Conservation (phyloP, 2,113 vertebrate genomes). For the Lota lota region DNA sequence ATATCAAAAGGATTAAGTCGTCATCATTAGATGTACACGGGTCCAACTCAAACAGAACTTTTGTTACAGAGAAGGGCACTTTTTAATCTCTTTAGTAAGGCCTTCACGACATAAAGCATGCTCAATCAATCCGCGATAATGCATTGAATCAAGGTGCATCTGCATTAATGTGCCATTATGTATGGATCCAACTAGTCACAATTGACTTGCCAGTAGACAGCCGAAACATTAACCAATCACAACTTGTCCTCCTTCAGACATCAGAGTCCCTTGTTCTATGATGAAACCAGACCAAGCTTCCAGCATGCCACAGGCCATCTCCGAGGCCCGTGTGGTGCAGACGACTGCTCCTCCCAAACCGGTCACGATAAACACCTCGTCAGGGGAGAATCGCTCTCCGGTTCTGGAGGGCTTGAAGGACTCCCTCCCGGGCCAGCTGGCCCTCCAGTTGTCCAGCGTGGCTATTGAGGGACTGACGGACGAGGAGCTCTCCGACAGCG, state of each 20-base stretch:
- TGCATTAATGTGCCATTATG: too few relatives aligned
- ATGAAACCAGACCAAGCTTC: slow-evolving; percentile 73
- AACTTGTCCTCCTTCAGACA: slow-evolving; percentile 43
- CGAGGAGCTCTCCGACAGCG: slow-evolving; percentile 90
- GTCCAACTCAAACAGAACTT: too few relatives aligned
- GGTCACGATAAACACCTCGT: slow-evolving; percentile 31
- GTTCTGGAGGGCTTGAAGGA: slow-evolving; percentile 64
- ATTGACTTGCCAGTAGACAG: too few relatives aligned
- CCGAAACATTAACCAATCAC: too few relatives aligned
- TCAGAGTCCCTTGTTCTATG: slow-evolving; percentile 39
- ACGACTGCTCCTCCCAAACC: slow-evolving; percentile 48
- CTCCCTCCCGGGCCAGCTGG: slow-evolving; percentile 71
- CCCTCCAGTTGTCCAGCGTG: slow-evolving; percentile 76
- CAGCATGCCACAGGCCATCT: slow-evolving; percentile 53
- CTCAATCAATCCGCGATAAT: too few relatives aligned
- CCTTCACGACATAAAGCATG: too few relatives aligned
- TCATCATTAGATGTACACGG: too few relatives aligned
- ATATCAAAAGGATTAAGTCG: too few relatives aligned
- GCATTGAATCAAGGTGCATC: too few relatives aligned
- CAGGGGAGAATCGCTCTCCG: slow-evolving; percentile 11
- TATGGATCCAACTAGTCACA: too few relatives aligned
- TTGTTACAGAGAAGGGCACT: too few relatives aligned
- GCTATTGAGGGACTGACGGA: slow-evolving; percentile 93
- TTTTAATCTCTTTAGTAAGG: too few relatives aligned
- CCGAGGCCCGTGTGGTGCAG: slow-evolving; percentile 60